phyloP scores from a whole-genome alignment of 1,140 invertebrate genomes.

The Drosophila quadrilineata region DNA sequence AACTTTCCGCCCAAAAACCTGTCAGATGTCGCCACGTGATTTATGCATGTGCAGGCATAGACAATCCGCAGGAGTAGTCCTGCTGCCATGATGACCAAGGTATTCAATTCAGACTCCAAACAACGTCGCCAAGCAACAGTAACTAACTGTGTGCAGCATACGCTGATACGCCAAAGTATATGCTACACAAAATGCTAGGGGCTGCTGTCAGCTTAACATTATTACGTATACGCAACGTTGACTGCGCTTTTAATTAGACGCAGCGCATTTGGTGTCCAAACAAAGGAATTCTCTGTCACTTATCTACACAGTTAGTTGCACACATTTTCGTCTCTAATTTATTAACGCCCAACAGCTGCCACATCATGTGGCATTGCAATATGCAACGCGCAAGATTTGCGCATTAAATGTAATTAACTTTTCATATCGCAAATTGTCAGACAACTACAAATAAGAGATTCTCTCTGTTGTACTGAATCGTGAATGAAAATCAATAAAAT shows the following conservation, averaged over 20 bases:
- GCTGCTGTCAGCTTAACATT: conserved; percentile 2
- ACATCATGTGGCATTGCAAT: not conserved
- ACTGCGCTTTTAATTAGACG: conserved; percentile 22
- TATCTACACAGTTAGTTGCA: conserved; percentile 17
- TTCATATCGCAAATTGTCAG: conserved; percentile 27
- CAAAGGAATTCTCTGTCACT: conserved; percentile 4
- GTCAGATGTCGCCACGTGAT: conserved; percentile 56
- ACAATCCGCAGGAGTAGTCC: not conserved
- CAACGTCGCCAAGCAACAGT: too few species aligned
- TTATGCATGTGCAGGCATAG: conserved; percentile 39
- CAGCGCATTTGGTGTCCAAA: not conserved
- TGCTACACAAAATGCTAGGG: too few species aligned
- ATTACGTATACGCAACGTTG: conserved; percentile 27
- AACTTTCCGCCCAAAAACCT: conserved; percentile 56
- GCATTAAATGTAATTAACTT: conserved; percentile 20
- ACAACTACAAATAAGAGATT: conserved; percentile 4
- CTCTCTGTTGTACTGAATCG: not conserved
- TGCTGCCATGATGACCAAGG: conserved; percentile 20
- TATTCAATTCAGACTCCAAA: too few species aligned
- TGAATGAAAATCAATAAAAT: conserved; percentile 3
- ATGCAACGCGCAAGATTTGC: too few species aligned
- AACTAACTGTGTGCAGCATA: too few species aligned
- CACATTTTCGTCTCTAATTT: conserved; percentile 13
- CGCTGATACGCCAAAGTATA: too few species aligned
- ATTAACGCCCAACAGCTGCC: not conserved